Conservation (phyloP, 2,888 invertebrate species). For the Cantharis nigra region DNA sequence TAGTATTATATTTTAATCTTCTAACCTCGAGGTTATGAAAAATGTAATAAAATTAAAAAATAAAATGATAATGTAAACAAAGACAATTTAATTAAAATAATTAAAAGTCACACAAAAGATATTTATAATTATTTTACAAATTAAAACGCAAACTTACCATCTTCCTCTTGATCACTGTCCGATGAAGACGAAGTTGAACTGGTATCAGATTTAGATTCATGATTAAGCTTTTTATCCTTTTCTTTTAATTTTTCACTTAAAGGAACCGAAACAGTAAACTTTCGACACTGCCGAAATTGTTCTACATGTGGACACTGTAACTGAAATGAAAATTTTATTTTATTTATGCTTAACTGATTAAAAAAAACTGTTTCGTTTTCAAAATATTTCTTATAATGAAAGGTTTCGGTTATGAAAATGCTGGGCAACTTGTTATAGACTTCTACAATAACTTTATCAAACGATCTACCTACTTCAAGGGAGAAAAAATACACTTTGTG, state of each 20-base stretch:
- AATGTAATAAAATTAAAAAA: not conserved
- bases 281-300: conserved; percentile 40
- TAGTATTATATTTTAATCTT: not conserved
- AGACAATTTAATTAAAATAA: not conserved
- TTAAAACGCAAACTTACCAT: conserved; percentile 43
- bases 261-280: conserved; percentile 36
- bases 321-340: conserved; percentile 10
- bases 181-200: conserved; percentile 38
- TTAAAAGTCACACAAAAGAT: not conserved
- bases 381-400: not conserved
- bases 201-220: conserved; percentile 30
- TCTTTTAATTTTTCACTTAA: conserved; percentile 36
- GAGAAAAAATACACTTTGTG: not conserved
- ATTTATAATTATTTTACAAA: not conserved
- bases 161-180: conserved; percentile 50
- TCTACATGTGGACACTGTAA: conserved; percentile 40
- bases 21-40: not conserved
- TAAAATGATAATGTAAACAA: not conserved
- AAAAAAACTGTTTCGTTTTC: not conserved
- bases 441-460: not conserved
- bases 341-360: not conserved
- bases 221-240: conserved; percentile 33
- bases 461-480: not conserved
- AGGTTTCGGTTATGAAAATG: not conserved
- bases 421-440: not conserved